These are phyloP conservation scores for Helobdella robusta DNA, from an alignment of 2,888 invertebrate species.

Conservation along the genomic window DNA sequence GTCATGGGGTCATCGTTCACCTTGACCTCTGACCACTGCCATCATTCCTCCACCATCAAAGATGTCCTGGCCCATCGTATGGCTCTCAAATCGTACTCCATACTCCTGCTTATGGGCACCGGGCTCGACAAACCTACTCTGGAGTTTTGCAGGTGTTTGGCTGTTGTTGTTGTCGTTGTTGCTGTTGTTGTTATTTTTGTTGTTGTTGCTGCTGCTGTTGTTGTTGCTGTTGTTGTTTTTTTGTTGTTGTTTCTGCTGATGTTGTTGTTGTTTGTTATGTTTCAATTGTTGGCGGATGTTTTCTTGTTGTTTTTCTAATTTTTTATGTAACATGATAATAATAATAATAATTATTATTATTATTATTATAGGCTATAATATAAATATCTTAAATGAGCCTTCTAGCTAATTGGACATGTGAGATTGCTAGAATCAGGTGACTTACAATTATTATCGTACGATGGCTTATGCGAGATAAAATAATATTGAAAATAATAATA, in stretches of 20 bases:
- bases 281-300: no score
- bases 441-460: no score
- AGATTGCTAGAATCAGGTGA: no score
- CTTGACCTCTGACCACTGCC: neutral
- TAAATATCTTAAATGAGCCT: neutral
- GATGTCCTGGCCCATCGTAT: slow-evolving; percentile 11
- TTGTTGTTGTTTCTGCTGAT: no score
- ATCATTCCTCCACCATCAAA: neutral
- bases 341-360: no score
- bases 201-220: no score
- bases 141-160: slow-evolving; percentile 13
- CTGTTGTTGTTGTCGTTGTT: no score
- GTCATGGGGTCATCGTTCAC: neutral
- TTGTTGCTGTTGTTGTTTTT: no score
- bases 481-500: neutral
- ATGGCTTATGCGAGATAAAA: neutral
- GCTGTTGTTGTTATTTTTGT: no score
- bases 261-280: no score
- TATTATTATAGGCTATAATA: neutral
- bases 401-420: neutral
- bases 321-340: no score
- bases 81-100: neutral
- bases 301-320: no score
- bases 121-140: neutral
- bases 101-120: slow-evolving; percentile 5